Percentiles rank a stretch among this genome's conserved stretches.
Evolutionary conservation across 2,113 vertebrate genomes (phyloP).

Genomic region (Mus musculus): GRCm39 chr12:113233001-113233500

Average conservation of each 20-base stretch:
- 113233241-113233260: neutral
- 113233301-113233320: no score
- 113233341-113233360: neutral
- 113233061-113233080: constrained; percentile 64
- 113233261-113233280: accelerated
- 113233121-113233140: constrained; percentile 38
- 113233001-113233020: accelerated
- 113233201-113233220: neutral
- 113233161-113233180: constrained; percentile 58
- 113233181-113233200: neutral
- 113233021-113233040: neutral
- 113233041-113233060: constrained; percentile 78
- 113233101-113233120: constrained; percentile 76
- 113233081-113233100: constrained; percentile 80
- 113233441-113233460: neutral
- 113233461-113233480: neutral
- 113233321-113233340: neutral
- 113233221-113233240: neutral
- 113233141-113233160: neutral
- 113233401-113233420: neutral
- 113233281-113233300: neutral
- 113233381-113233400: no score
- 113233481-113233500: neutral
- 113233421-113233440: neutral
- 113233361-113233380: neutral